Percentiles rank a stretch among this genome's conserved stretches.
These are phyloP conservation scores for Hystrix brachyura DNA, from an alignment of 2,113 vertebrate species.

Conservation along the genomic window DNA sequence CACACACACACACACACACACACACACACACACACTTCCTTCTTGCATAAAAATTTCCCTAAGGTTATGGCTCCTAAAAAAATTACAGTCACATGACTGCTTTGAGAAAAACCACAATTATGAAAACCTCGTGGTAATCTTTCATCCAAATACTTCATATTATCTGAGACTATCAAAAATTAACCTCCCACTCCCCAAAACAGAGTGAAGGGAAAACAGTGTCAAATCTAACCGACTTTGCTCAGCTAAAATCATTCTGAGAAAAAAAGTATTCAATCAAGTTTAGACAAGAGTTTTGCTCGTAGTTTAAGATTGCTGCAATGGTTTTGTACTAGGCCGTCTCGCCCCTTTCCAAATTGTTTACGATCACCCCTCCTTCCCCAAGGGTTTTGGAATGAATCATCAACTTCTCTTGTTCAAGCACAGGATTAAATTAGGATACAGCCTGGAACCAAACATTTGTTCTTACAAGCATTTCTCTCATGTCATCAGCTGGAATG, in stretches of 20 bases:
- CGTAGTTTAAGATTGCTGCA: neutral
- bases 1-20: neutral
- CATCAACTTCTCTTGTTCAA: constrained; percentile 78
- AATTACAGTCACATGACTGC: neutral
- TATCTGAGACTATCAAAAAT: constrained; percentile 59
- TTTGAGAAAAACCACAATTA: constrained; percentile 66
- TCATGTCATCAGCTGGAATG: constrained; percentile 58
- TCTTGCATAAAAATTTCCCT: constrained; percentile 52
- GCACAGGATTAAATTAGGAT: constrained; percentile 72
- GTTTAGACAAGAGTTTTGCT: constrained; percentile 48
- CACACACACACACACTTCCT: neutral
- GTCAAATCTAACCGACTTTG: neutral
- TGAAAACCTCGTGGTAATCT: constrained; percentile 41
- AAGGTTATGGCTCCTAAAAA: constrained; percentile 47
- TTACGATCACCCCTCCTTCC: constrained; percentile 63
- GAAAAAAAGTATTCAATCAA: constrained; percentile 28
- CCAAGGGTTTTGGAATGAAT: constrained; percentile 73
- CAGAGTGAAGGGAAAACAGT: constrained; percentile 18
- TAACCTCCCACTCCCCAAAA: neutral
- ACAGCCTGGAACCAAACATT: constrained; percentile 72
- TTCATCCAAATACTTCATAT: constrained; percentile 39
- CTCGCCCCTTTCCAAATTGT: constrained; percentile 68
- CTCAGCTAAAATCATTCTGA: constrained; percentile 51
- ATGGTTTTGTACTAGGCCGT: neutral
- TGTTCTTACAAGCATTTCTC: constrained; percentile 69